A percentile compares a stretch with the other conserved stretches of the same genome.
phyloP scores from a whole-genome alignment of 2,797 vertebrate genomes.

The Poeciliopsis presidionis region DNA sequence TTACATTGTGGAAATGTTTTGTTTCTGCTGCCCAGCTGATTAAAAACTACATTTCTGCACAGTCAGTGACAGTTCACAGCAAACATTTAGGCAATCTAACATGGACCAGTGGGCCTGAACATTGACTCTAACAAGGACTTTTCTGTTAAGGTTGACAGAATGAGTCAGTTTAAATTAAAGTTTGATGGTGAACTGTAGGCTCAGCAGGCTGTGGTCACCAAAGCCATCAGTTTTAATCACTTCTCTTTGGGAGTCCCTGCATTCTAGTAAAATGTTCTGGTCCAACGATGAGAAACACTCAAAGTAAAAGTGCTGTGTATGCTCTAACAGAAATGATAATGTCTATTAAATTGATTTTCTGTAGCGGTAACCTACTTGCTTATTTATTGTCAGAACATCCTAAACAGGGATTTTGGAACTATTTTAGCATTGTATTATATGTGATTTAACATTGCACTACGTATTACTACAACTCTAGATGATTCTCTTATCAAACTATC shows the following conservation, averaged over 20 bases:
- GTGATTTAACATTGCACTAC: conserved; percentile 7
- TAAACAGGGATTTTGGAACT: conserved; percentile 14
- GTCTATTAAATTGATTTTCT: not conserved
- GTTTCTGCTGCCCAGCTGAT: conserved; percentile 19
- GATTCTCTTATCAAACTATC: not conserved
- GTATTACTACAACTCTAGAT: conserved; percentile 1
- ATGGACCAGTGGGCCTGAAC: conserved; percentile 23
- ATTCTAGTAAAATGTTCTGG: conserved; percentile 19
- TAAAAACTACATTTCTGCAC: conserved; percentile 13
- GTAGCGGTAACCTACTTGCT: not conserved
- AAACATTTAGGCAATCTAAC: conserved; percentile 9
- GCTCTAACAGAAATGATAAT: not conserved
- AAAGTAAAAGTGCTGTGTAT: conserved; percentile 7
- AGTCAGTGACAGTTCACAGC: conserved; percentile 7
- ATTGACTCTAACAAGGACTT: conserved; percentile 1
- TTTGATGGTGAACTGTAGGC: conserved; percentile 53
- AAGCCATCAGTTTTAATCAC: conserved; percentile 38
- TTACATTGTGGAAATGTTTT: conserved; percentile 30
- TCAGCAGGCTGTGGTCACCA: conserved; percentile 23
- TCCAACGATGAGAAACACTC: not conserved
- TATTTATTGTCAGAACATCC: not conserved
- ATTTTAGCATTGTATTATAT: conserved; percentile 14
- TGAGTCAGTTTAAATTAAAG: conserved; percentile 18
- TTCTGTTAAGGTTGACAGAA: conserved; percentile 22
- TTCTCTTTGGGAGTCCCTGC: conserved; percentile 12